These are phyloP conservation scores for Pyrgilauda ruficollis DNA, from an alignment of 2,113 vertebrate genomes.

Conservation along the genomic window DNA sequence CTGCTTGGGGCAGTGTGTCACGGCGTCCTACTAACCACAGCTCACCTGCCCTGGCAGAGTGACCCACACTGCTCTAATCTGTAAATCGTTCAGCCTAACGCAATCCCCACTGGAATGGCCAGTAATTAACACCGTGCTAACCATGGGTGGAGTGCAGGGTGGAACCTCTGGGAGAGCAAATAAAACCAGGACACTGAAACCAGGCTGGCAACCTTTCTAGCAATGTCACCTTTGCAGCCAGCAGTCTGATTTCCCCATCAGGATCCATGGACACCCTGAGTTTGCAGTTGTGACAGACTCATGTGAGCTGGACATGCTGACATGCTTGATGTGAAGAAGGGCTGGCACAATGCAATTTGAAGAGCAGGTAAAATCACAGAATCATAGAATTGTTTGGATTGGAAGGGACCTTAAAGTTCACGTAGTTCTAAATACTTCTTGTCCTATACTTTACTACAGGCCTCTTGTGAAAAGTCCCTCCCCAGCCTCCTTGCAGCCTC, in stretches of 20 bases:
- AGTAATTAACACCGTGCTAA: background rate
- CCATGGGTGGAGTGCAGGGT: background rate
- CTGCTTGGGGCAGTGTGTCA: background rate
- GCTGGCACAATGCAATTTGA: rapidly evolving
- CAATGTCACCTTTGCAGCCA: background rate
- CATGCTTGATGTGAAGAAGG: rapidly evolving
- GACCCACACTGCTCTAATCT: background rate
- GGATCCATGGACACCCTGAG: background rate
- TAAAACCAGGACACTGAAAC: conserved; percentile 62
- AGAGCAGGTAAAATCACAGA: background rate
- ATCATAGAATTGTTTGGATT: background rate
- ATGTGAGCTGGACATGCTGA: background rate
- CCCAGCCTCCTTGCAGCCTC: background rate
- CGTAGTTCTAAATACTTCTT: background rate
- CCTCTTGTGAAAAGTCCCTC: background rate
- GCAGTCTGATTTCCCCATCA: background rate
- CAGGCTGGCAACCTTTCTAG: conserved; percentile 3
- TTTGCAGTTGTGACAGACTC: background rate
- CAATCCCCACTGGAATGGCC: background rate
- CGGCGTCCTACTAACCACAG: background rate
- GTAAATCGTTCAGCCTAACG: background rate
- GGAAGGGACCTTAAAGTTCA: background rate
- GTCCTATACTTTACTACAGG: background rate
- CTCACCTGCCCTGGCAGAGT: conserved; percentile 21
- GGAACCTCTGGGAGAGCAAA: background rate